Conservation (phyloP, 1,140 invertebrate species). For the Drosophila nigromelanica region DNA sequence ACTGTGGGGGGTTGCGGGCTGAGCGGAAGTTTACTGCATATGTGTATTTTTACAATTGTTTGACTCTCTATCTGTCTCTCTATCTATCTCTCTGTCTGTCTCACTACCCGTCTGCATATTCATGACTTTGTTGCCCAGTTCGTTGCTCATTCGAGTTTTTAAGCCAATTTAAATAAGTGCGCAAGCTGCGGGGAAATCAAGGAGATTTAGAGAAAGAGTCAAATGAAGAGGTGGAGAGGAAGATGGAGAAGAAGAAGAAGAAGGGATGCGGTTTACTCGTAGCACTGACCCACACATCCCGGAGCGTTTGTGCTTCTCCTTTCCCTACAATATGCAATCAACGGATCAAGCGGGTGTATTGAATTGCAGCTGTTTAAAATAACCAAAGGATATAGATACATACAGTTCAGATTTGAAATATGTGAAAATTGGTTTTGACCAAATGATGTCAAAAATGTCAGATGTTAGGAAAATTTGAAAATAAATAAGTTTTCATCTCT, state of each 20-base stretch:
- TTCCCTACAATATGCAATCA: slow-evolving; percentile 40
- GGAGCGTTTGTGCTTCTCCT: slow-evolving; percentile 34
- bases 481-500: no score
- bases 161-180: slow-evolving; percentile 74
- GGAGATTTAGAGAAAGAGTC: neutral
- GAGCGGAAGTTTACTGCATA: slow-evolving; percentile 23
- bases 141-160: slow-evolving; percentile 71
- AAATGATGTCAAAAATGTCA: no score
- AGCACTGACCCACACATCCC: slow-evolving; percentile 5
- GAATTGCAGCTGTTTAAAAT: neutral
- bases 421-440: no score
- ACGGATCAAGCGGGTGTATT: slow-evolving; percentile 13
- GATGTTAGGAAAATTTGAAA: no score
- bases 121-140: slow-evolving; percentile 62
- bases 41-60: slow-evolving; percentile 59
- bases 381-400: no score
- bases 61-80: slow-evolving; percentile 22
- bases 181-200: slow-evolving; percentile 8
- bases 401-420: no score
- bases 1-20: neutral
- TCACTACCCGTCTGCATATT: slow-evolving; percentile 61
- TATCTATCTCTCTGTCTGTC: slow-evolving; percentile 13
- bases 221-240: neutral
- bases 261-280: neutral
- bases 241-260: neutral